phyloP scores from a whole-genome alignment of 2,888 invertebrate species.

The Cylindroiulus punctatus region DNA sequence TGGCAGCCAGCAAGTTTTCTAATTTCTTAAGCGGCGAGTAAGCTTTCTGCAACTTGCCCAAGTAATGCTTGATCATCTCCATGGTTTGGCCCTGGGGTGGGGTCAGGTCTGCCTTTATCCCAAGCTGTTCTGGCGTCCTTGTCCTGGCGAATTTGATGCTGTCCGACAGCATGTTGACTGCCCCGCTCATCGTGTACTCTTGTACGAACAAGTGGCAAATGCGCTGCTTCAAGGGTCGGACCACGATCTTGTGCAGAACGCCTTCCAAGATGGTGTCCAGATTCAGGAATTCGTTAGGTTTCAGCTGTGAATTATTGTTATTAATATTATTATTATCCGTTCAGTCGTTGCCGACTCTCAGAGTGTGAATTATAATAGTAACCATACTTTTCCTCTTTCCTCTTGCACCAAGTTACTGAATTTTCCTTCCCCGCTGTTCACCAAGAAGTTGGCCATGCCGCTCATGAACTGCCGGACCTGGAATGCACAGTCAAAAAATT shows the following conservation, averaged over 20 bases:
- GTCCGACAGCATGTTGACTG: slow-evolving; percentile 65
- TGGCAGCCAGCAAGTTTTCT: slow-evolving; percentile 87
- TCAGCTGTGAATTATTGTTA: too few species aligned
- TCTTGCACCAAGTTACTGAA: slow-evolving; percentile 91
- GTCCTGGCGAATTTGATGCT: slow-evolving; percentile 67
- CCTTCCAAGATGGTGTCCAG: slow-evolving; percentile 94
- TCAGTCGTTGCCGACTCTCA: too few species aligned
- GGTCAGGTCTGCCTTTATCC: slow-evolving; percentile 67
- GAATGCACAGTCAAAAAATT: background rate
- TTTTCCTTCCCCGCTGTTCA: slow-evolving; percentile 93
- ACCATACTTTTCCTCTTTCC: slow-evolving; percentile 78
- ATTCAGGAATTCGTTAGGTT: slow-evolving; percentile 91
- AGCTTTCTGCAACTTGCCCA: slow-evolving; percentile 86
- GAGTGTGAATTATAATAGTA: background rate
- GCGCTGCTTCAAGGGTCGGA: slow-evolving; percentile 84
- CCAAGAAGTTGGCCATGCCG: slow-evolving; percentile 97
- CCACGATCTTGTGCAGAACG: slow-evolving; percentile 91
- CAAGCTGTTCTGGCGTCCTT: slow-evolving; percentile 67
- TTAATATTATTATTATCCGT: too few species aligned
- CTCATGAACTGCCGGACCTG: slow-evolving; percentile 93
- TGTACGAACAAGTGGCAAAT: slow-evolving; percentile 80
- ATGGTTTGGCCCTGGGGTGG: slow-evolving; percentile 80
- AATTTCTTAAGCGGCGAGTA: slow-evolving; percentile 93
- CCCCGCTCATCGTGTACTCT: slow-evolving; percentile 66
- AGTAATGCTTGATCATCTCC: slow-evolving; percentile 76